Evolutionary conservation across 2,113 vertebrate genomes (phyloP).

Genomic region (Campylomormyrus numenius): DNA sequence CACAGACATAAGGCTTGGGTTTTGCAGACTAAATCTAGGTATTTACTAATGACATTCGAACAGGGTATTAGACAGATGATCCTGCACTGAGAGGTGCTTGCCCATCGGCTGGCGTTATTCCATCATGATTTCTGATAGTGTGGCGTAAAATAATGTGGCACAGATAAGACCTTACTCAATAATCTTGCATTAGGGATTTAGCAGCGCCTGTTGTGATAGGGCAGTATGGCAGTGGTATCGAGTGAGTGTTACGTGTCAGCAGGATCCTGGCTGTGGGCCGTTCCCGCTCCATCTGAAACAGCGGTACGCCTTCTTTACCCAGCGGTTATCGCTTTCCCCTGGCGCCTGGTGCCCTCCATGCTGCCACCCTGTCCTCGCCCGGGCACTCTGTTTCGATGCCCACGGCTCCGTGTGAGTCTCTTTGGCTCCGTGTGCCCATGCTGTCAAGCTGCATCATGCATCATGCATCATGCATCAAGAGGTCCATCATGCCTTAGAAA

Average conservation of each 20-base stretch:
- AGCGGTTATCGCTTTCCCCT: background rate
- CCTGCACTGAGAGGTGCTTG: background rate
- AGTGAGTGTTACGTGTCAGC: background rate
- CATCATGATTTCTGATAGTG: background rate
- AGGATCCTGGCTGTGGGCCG: background rate
- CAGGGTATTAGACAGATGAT: background rate
- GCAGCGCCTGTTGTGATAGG: background rate
- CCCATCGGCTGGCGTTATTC: background rate
- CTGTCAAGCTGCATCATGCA: background rate
- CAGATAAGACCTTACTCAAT: background rate
- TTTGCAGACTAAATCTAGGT: background rate
- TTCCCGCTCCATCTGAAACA: background rate
- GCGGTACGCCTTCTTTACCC: background rate
- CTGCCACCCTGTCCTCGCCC: background rate
- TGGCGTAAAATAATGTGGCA: background rate
- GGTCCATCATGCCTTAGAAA: background rate
- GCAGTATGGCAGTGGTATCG: background rate
- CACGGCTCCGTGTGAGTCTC: background rate
- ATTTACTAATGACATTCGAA: background rate
- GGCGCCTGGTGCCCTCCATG: background rate
- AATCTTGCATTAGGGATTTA: background rate
- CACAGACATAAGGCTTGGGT: background rate
- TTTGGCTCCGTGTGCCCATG: background rate
- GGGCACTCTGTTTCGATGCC: background rate
- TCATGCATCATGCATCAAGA: no score